Evolutionary conservation across 1,140 invertebrate genomes (phyloP), one percentile per base, ranked within the genome.

Genomic region (Acromyrmex heyeri): DNA sequence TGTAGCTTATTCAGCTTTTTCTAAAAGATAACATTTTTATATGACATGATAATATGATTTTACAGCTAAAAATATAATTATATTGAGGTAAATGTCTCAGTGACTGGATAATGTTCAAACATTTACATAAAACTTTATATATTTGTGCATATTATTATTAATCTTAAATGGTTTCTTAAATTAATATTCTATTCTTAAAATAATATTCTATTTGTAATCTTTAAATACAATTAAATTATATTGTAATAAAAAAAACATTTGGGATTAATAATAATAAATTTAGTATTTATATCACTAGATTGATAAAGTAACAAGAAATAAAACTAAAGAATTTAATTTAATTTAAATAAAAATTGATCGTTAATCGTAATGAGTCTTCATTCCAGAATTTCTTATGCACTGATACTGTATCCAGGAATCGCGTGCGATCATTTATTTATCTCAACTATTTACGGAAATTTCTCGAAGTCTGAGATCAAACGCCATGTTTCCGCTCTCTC

Each of bases 401-500:
- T 79, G 55, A 79, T 79, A 57, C 7, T 57, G 2, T 55, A 53
- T 67, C 8, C 8, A 12, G 5, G 0, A 4, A 72, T 24, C 7
- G 34, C 34, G 12, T 24, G 24, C 18, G 44, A 61, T 8, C 61
- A 72, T 48, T 73, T 73, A 53, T 50, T 44, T 48, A 44, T 21
- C 0, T 14, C 38, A 18, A 48, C 10, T 48, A 69, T 21, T n/a
- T 1, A n/a, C 16, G 14, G 18, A n/a, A 61, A 75, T 75, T 62
- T 50, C 12, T 83, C 34, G 34, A 59, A 82, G 79, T 72, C 48
- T 61, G 14, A 24, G 34, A 81, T 81, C 78, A 73, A 83, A 75
- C 44, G 14, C 21, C 27, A n/a, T 50, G 55, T 62, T 61, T 64
- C 27, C 27, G 18, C 18, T 48, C 4, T 48, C 65, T 69, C 12